Base-by-base conservation (phyloP, 64 coral and sea anemone species). In the Orbicella faveolata region DNA sequence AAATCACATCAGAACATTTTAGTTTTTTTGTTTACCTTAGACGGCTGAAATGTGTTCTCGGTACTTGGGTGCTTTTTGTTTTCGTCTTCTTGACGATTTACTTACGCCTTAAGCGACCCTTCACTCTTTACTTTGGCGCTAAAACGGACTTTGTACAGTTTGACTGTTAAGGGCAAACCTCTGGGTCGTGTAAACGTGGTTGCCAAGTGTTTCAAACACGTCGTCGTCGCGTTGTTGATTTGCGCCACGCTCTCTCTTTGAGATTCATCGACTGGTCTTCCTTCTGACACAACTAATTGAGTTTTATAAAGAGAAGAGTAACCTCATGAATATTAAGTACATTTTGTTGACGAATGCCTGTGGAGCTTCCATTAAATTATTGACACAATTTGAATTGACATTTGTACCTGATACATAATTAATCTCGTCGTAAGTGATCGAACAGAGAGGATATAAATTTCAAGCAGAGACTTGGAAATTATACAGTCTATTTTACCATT, bases 141-240 rank as follows among this genome's bases (percentile, higher is more conserved):
- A 51, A 21, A 85, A 30, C 13, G 21, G 41, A 85, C 12, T 30
- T n/a, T n/a, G 4, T 70, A 4, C 36, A 25, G 17, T 64, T 82
- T 36, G 9, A 65, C 26, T 64, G 79, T 63, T n/a, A 23, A 80
- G 55, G 55, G 15, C 55, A 15, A 9, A 9, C 55, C 36, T 26
- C 6, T 44, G 52, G 64, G 11, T 13, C 9, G 21, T 85, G 37
- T 72, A 69, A 73, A 73, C 64, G 10, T 72, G 63, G 82, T 85
- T 85, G 82, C 82, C 48, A 85, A 85, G 82, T 72, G 21, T 52
- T 72, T 23, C 9, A 85, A 85, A 85, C 41, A 85, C 23, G 64
- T 21, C 23, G 82, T 53, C 61, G n/a, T 0, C n/a, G 9, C 52
- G 4, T 85, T 83, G 63, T 83, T 83, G 61, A 83, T 83, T 83